Evolutionary conservation across 2,113 vertebrate species (phyloP).

Genomic region (Cynocephalus volans): DNA sequence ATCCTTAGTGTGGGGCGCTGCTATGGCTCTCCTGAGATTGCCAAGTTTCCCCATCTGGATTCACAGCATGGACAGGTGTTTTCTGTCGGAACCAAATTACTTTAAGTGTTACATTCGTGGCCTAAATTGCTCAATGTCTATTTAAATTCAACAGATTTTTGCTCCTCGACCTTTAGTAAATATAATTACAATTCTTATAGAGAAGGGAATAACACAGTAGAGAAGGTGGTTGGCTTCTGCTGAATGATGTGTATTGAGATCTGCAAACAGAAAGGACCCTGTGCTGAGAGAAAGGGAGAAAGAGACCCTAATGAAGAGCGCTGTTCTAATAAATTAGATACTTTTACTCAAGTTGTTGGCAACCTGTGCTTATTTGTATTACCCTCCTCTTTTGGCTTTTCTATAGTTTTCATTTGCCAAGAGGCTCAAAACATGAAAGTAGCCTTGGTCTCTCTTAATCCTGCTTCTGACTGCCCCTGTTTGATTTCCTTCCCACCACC

Average conservation of each 20-base stretch:
- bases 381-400: not conserved
- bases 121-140: conserved; percentile 67
- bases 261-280: conserved; percentile 17
- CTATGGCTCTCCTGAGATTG: conserved; percentile 54
- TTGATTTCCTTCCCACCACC: not conserved
- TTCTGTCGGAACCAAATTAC: conserved; percentile 77
- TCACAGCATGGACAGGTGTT: conserved; percentile 77
- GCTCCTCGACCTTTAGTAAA: conserved; percentile 50
- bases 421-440: conserved; percentile 9
- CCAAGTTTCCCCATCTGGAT: conserved; percentile 62
- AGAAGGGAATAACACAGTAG: conserved; percentile 38
- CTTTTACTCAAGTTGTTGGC: not conserved
- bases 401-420: conserved; percentile 2
- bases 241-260: conserved; percentile 20
- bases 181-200: conserved; percentile 68
- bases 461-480: not conserved
- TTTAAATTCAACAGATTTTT: conserved; percentile 77
- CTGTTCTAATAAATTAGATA: conserved; percentile 12
- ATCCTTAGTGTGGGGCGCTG: conserved; percentile 32
- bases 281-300: not conserved
- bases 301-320: not conserved
- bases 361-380: conserved; percentile 29
- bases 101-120: conserved; percentile 66
- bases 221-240: conserved; percentile 46
- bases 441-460: not conserved